Evolutionary conservation across 2,888 invertebrate species (phyloP).

Genomic region (Synanthedon andrenaeformis): DNA sequence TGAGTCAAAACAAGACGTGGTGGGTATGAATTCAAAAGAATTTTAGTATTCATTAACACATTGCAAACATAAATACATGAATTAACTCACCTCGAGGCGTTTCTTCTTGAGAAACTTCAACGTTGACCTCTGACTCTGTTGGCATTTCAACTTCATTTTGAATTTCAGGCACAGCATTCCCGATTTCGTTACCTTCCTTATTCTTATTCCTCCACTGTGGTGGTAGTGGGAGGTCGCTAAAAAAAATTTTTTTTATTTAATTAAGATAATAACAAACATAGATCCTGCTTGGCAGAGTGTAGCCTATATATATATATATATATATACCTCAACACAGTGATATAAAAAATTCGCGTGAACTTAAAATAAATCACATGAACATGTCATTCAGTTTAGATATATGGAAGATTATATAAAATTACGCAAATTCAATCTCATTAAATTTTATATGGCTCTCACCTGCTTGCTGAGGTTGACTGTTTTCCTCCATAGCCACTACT

Average conservation of each 20-base stretch:
- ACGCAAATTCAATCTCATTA: no score
- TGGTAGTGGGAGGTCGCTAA: slow-evolving; percentile 19
- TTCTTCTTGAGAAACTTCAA: slow-evolving; percentile 19
- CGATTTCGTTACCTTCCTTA: slow-evolving; percentile 74
- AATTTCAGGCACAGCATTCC: slow-evolving; percentile 27
- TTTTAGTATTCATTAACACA: no score
- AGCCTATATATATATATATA: no score
- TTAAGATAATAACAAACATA: no score
- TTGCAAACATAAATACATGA: not conserved
- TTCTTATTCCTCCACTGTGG: slow-evolving; percentile 69
- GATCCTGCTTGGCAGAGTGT: no score
- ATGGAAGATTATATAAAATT: no score
- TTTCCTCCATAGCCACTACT: slow-evolving; percentile 86
- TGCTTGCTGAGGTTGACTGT: slow-evolving; percentile 70
- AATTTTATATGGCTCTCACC: slow-evolving; percentile 35
- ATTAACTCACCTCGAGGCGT: slow-evolving; percentile 29
- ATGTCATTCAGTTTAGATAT: no score
- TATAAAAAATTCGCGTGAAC: no score
- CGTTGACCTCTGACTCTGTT: slow-evolving; percentile 14
- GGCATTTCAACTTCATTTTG: slow-evolving; percentile 16
- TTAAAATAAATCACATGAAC: no score
- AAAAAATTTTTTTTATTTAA: not conserved
- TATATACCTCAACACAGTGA: no score
- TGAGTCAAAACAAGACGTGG: no score
- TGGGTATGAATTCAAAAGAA: no score